Evolutionary conservation across 2,113 vertebrate species (phyloP).

Genomic region (Clarias magur): DNA sequence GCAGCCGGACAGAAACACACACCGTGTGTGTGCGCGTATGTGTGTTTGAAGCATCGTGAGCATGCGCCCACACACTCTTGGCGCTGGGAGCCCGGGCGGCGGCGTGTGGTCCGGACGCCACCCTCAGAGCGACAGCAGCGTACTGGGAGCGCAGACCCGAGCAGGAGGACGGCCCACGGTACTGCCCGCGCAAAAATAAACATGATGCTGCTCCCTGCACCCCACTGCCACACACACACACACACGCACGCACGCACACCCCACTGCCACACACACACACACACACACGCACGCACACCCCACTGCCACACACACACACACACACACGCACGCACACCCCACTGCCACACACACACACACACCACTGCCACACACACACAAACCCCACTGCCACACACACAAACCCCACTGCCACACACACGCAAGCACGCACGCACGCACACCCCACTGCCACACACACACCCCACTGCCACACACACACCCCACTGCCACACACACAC

Average conservation of each 20-base stretch:
- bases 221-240: not conserved
- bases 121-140: slow-evolving; percentile 34
- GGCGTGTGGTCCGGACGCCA: slow-evolving; percentile 40
- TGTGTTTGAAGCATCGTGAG: slow-evolving; percentile 27
- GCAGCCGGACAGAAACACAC: not conserved
- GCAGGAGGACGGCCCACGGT: slow-evolving; percentile 39
- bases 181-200: slow-evolving; percentile 36
- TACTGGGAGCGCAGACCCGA: slow-evolving; percentile 39
- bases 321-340: not conserved
- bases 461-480: too few relatives aligned
- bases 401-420: too few relatives aligned
- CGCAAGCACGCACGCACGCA: too few relatives aligned
- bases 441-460: too few relatives aligned
- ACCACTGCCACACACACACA: too few relatives aligned
- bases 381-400: too few relatives aligned
- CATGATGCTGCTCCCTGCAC: not conserved
- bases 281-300: too few relatives aligned
- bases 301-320: slow-evolving; percentile 10
- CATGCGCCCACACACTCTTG: slow-evolving; percentile 30
- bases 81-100: not conserved
- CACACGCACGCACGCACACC: not conserved
- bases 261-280: too few relatives aligned
- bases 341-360: too few relatives aligned
- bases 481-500: too few relatives aligned
- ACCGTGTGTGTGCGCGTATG: not conserved